A percentile compares a stretch with the other conserved stretches of the same genome.
These are phyloP conservation scores for Trilocha varians DNA, from an alignment of 2,888 invertebrate species.

Conservation along the genomic window DNA sequence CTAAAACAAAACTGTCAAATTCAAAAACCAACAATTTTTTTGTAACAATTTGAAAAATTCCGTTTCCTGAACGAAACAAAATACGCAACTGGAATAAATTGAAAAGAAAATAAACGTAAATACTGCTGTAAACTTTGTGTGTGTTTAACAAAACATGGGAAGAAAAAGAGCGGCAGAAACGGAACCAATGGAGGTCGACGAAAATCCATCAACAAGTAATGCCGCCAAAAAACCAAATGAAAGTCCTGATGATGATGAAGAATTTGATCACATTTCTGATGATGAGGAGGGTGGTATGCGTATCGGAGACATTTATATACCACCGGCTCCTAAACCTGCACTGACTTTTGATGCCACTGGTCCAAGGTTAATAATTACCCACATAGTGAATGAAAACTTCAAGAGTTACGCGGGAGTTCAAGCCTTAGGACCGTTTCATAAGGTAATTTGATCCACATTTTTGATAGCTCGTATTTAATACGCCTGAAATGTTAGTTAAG, in stretches of 20 bases:
- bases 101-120: too few species aligned
- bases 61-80: too few species aligned
- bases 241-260: conserved; percentile 29
- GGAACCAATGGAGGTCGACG: conserved; percentile 60
- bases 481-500: too few species aligned
- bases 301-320: conserved; percentile 88
- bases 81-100: too few species aligned
- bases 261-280: conserved; percentile 57
- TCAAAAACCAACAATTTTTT: too few species aligned
- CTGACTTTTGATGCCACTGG: conserved; percentile 82
- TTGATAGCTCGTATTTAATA: too few species aligned
- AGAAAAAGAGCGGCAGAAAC: conserved; percentile 35
- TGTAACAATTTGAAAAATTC: too few species aligned
- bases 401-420: conserved; percentile 95
- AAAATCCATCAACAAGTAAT: conserved; percentile 13
- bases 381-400: conserved; percentile 94
- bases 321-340: conserved; percentile 81
- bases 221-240: background rate
- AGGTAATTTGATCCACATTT: conserved; percentile 69
- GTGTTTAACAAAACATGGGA: conserved; percentile 3
- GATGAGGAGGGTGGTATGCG: conserved; percentile 81
- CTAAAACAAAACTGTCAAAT: too few species aligned
- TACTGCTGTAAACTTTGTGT: too few species aligned
- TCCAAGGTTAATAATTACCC: conserved; percentile 90
- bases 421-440: conserved; percentile 94